Evolutionary conservation across 2,797 vertebrate species (phyloP).

Genomic region (Psittacula echo): DNA sequence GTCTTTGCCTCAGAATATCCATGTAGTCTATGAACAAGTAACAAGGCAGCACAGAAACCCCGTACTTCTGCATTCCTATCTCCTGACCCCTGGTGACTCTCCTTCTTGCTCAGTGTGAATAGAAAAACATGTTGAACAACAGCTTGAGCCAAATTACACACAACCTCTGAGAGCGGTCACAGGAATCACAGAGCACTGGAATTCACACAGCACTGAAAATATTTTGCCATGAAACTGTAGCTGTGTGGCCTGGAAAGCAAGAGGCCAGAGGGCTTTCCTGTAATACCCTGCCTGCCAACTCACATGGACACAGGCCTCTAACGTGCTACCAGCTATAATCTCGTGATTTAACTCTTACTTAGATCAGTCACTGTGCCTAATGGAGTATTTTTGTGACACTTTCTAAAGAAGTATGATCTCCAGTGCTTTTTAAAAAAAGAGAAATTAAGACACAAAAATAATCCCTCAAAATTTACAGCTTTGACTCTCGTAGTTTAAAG

Average conservation of each 20-base stretch:
- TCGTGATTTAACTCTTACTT: background rate
- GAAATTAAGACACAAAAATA: background rate
- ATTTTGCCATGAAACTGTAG: background rate
- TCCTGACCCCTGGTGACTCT: background rate
- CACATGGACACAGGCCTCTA: background rate
- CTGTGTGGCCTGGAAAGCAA: background rate
- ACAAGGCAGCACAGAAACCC: accelerated
- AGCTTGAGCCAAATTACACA: background rate
- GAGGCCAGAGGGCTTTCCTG: background rate
- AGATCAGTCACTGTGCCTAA: background rate
- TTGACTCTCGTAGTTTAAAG: background rate
- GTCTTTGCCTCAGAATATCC: background rate
- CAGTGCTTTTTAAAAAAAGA: background rate
- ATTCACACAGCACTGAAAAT: background rate
- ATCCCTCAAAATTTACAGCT: background rate
- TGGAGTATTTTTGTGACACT: accelerated
- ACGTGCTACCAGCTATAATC: background rate
- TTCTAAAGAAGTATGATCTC: background rate
- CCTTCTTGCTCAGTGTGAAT: background rate
- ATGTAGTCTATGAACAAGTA: accelerated
- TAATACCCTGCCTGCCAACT: background rate
- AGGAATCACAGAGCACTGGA: background rate
- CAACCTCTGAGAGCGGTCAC: background rate
- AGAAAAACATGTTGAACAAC: background rate
- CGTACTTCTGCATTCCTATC: accelerated